Evolutionary conservation across 2,888 invertebrate genomes (phyloP).

Genomic region (Agriopis aurantiaria): DNA sequence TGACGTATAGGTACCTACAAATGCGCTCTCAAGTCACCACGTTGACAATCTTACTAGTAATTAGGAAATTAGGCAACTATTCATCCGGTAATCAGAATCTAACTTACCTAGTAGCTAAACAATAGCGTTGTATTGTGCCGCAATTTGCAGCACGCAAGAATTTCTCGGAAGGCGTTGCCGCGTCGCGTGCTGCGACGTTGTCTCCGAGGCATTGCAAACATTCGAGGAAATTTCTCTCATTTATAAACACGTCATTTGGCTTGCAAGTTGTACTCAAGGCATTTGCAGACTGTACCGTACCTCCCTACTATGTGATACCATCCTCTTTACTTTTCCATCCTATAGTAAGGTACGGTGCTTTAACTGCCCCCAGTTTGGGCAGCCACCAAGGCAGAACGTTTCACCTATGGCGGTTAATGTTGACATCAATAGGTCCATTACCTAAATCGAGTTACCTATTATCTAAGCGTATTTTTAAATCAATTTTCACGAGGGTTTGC

Average conservation of each 20-base stretch:
- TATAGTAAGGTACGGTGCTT: no score
- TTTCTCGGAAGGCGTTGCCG: slow-evolving; percentile 42
- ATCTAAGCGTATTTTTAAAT: no score
- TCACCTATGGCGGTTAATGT: no score
- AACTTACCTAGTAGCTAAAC: slow-evolving; percentile 9
- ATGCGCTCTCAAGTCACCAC: background rate
- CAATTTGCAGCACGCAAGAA: slow-evolving; percentile 43
- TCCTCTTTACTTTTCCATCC: no score
- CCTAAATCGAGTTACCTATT: no score
- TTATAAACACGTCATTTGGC: slow-evolving; percentile 17
- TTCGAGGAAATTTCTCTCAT: slow-evolving; percentile 33
- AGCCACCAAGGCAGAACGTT: no score
- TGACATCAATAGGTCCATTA: no score
- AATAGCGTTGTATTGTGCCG: slow-evolving; percentile 28
- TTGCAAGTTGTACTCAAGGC: background rate
- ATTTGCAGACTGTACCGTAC: background rate
- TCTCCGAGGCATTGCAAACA: slow-evolving; percentile 36
- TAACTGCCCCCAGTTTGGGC: no score
- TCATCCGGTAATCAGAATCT: slow-evolving; percentile 23
- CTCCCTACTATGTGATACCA: no score
- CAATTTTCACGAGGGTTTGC: no score
- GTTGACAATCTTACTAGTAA: slow-evolving; percentile 2
- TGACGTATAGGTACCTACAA: no score
- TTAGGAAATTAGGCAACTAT: slow-evolving; percentile 25
- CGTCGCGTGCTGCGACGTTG: slow-evolving; percentile 35